Evolutionary conservation across 2,797 vertebrate genomes (phyloP).

Genomic region (Xerus rutilus): DNA sequence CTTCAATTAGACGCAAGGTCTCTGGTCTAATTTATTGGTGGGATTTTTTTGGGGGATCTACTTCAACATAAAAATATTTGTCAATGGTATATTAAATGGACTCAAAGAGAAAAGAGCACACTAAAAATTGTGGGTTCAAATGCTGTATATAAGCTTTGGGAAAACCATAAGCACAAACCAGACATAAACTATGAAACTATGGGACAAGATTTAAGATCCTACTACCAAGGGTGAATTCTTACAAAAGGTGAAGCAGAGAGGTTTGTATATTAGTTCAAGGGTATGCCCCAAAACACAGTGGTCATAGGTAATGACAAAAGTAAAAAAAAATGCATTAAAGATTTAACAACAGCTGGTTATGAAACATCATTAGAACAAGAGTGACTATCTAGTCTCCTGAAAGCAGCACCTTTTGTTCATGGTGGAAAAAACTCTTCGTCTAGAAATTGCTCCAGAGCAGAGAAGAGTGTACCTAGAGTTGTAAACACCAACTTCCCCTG

Average conservation of each 20-base stretch:
- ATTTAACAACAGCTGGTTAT: constrained; percentile 88
- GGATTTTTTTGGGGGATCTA: no score
- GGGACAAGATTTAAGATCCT: constrained; percentile 97
- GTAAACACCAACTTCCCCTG: constrained; percentile 91
- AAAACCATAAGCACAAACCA: constrained; percentile 99
- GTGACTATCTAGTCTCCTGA: constrained; percentile 92
- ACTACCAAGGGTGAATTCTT: constrained; percentile 99
- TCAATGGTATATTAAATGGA: constrained; percentile 99
- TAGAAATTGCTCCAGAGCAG: constrained; percentile 87
- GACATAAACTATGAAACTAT: constrained; percentile 99
- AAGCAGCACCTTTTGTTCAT: constrained; percentile 90
- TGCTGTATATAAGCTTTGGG: constrained; percentile 98
- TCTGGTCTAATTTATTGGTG: no score
- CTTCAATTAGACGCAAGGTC: no score
- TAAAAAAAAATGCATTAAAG: constrained; percentile 89
- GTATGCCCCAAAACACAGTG: constrained; percentile 99
- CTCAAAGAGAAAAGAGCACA: constrained; percentile 98
- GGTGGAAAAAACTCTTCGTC: constrained; percentile 88
- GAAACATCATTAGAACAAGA: constrained; percentile 92
- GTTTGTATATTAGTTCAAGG: constrained; percentile 98
- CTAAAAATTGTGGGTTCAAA: constrained; percentile 99
- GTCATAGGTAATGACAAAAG: constrained; percentile 96
- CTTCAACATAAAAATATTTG: constrained; percentile 99
- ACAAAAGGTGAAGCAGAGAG: constrained; percentile 99
- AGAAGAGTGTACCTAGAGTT: constrained; percentile 89